These are phyloP conservation scores for Mesoclemmys tuberculata DNA, from an alignment of 2,113 vertebrate species.

Conservation along the genomic window DNA sequence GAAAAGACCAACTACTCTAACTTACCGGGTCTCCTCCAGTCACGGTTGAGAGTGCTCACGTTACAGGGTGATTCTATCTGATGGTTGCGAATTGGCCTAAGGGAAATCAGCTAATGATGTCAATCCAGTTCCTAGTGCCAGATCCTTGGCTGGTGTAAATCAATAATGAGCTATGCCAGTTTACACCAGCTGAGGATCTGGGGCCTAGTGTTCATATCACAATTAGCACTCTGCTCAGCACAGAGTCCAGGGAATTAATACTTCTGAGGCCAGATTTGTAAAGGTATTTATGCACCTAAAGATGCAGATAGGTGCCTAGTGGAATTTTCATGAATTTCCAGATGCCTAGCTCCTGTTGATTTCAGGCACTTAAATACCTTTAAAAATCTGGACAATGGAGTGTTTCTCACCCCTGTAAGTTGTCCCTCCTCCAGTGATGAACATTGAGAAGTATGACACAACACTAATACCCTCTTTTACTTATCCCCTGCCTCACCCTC, in stretches of 20 bases:
- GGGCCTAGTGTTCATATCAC: neutral
- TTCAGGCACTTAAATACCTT: neutral
- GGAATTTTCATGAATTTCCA: neutral
- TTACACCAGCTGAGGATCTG: neutral
- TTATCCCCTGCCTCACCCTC: neutral
- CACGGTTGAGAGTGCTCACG: neutral
- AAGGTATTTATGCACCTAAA: neutral
- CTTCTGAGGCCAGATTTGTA: neutral
- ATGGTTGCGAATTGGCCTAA: neutral
- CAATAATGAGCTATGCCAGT: neutral
- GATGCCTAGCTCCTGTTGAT: neutral
- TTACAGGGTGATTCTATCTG: neutral
- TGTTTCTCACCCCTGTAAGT: neutral
- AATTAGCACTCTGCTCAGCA: neutral
- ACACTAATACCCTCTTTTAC: neutral
- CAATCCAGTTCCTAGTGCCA: neutral
- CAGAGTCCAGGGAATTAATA: neutral
- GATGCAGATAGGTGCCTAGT: neutral
- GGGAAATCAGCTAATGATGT: neutral
- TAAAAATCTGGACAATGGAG: neutral
- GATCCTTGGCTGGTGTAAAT: neutral
- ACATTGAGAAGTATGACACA: neutral
- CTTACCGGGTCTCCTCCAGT: neutral
- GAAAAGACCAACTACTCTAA: neutral
- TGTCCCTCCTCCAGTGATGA: neutral